These are phyloP conservation scores for Plebejus melissa DNA, from an alignment of 2,888 invertebrate species.

Conservation along the genomic window DNA sequence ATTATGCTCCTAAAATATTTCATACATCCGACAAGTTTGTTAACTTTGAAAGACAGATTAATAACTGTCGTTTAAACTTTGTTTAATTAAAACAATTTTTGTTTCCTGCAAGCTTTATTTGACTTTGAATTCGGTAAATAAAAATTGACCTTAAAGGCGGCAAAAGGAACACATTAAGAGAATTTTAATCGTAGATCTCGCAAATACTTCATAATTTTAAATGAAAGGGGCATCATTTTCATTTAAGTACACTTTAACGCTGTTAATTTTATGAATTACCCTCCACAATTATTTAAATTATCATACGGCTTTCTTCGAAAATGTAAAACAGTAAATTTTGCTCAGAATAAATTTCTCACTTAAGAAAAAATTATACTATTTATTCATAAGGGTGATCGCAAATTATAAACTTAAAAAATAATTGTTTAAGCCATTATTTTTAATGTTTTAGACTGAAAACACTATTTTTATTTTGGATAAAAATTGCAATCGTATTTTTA, in stretches of 20 bases:
- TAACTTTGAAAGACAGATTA: conserved; percentile 22
- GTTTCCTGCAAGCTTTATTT: background rate
- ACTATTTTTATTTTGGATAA: no score
- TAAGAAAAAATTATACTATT: conserved; percentile 40
- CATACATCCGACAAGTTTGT: conserved; percentile 8
- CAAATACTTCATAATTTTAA: conserved; percentile 2
- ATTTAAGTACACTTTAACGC: conserved; percentile 26
- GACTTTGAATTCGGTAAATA: background rate
- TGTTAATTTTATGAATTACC: conserved; percentile 29
- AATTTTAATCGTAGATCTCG: background rate
- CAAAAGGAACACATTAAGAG: background rate
- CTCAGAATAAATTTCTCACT: conserved; percentile 37
- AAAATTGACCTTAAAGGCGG: background rate
- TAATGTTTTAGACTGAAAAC: no score
- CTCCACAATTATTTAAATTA: conserved; percentile 30
- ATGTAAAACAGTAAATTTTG: conserved; percentile 34
- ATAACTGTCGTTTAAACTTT: conserved; percentile 13
- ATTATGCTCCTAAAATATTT: conserved; percentile 12
- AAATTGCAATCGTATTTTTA: no score
- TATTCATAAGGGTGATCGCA: conserved; percentile 29
- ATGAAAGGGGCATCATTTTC: conserved; percentile 11
- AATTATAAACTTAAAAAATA: background rate
- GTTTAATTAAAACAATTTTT: background rate
- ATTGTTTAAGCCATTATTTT: no score
- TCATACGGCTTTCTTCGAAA: conserved; percentile 34